Evolutionary conservation across 1,140 invertebrate species (phyloP), one percentile per base, ranked within the genome.

Genomic region (Drosophila pruinosa): DNA sequence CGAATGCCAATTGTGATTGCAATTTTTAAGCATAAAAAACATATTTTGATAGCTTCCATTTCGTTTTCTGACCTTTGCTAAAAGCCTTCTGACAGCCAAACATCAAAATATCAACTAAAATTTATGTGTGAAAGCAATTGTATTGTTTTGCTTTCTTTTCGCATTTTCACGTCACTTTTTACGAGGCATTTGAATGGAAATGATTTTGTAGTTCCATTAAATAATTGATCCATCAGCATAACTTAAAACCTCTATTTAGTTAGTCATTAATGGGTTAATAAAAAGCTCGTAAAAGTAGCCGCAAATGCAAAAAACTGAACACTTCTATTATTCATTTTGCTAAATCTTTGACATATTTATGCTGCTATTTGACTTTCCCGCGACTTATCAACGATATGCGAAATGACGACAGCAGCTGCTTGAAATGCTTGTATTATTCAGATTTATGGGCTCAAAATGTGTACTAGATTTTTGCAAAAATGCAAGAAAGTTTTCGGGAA

Each of bases 51-150:
- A 1, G 24, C 21, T 31, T 38, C 59, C 36, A 14, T 6, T 8
- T 21, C 5, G n/a, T 1, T 19, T 17, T 21, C 26, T 39, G 12
- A 2, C 10, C 31, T 4, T n/a, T 6, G 4, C 59, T 88, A 81
- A 86, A 86, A 88, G 82, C 82, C 58, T 88, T 88, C 63, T 88
- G 82, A 82, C 82, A 82, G 52, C 43, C 19, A 69, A 69, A 52
- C 63, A 74, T 74, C 74, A 75, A 65, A 59, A 88, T 48, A 63
- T 69, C 56, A 62, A 65, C 52, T 31, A 41, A 62, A 57, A 57
- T 64, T 56, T 47, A 64, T 72, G 56, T 31, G 43, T 39, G 41
- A 50, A 67, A 26, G 12, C 3, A 47, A 15, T 69, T 22, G 26
- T 41, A 43, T 50, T 45, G n/a, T 54, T 8, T 39, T 50, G 19